Percentiles rank a stretch among this genome's conserved stretches.
phyloP scores from a whole-genome alignment of 2,113 vertebrate genomes.

The Equus przewalskii region DNA sequence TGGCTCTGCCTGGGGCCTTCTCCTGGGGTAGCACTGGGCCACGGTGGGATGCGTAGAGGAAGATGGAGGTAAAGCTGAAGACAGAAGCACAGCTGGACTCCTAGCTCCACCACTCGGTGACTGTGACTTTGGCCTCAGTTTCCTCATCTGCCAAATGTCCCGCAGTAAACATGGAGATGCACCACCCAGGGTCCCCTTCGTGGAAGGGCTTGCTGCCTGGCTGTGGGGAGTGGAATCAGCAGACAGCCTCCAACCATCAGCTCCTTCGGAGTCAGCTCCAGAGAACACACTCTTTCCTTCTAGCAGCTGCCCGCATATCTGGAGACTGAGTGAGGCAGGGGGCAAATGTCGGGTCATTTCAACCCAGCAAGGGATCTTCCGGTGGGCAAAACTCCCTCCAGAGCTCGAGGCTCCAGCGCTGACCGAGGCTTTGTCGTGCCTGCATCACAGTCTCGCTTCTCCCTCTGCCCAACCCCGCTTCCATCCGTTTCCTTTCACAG shows the following conservation, averaged over 20 bases:
- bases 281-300: not conserved
- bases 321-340: not conserved
- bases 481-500: not conserved
- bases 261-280: not conserved
- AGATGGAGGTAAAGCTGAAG: accelerated
- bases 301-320: not conserved
- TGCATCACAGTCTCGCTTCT: not conserved
- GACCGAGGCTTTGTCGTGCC: not conserved
- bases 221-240: not conserved
- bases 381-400: not conserved
- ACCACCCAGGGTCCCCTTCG: not conserved
- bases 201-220: not conserved
- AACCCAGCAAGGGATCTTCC: not conserved
- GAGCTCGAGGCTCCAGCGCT: not conserved
- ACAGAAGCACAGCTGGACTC: not conserved
- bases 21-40: not conserved
- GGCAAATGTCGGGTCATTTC: not conserved
- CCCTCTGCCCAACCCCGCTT: not conserved
- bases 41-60: not conserved
- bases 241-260: not conserved
- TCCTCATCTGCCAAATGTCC: not conserved
- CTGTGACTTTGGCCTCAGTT: not conserved
- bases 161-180: not conserved
- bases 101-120: not conserved
- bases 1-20: not conserved